phyloP scores from a whole-genome alignment of 2,113 vertebrate species.

The Chlorodrepanis virens region DNA sequence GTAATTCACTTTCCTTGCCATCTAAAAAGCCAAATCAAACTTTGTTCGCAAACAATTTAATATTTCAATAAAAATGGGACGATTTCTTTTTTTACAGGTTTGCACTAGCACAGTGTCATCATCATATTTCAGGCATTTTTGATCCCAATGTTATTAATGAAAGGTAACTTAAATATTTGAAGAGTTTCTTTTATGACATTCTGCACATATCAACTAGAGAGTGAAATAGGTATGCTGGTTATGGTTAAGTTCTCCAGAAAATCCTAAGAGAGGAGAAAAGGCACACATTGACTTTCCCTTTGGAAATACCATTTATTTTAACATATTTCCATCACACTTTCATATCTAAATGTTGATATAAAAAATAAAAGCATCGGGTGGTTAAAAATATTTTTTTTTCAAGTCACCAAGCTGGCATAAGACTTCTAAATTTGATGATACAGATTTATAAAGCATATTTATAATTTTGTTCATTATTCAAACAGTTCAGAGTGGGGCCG shows the following conservation, averaged over 20 bases:
- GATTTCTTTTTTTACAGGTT: background rate
- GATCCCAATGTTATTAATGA: background rate
- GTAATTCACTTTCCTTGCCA: background rate
- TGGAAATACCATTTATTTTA: background rate
- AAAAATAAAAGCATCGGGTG: background rate
- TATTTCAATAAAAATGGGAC: background rate
- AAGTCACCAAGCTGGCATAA: background rate
- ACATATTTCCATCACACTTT: background rate
- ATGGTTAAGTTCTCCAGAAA: background rate
- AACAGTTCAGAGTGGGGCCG: background rate
- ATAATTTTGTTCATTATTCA: background rate
- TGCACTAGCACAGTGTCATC: background rate
- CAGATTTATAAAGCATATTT: background rate
- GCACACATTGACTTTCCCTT: background rate
- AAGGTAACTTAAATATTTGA: background rate
- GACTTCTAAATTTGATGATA: background rate
- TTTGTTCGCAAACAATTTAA: background rate
- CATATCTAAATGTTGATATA: background rate
- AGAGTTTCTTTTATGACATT: background rate
- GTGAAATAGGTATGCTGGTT: background rate
- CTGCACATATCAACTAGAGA: background rate
- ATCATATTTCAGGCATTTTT: background rate
- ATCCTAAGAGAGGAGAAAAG: background rate
- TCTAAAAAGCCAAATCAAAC: background rate
- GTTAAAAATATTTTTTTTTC: background rate